Evolutionary conservation across 2,797 vertebrate genomes (phyloP).

Genomic region (Siniperca undulata): DNA sequence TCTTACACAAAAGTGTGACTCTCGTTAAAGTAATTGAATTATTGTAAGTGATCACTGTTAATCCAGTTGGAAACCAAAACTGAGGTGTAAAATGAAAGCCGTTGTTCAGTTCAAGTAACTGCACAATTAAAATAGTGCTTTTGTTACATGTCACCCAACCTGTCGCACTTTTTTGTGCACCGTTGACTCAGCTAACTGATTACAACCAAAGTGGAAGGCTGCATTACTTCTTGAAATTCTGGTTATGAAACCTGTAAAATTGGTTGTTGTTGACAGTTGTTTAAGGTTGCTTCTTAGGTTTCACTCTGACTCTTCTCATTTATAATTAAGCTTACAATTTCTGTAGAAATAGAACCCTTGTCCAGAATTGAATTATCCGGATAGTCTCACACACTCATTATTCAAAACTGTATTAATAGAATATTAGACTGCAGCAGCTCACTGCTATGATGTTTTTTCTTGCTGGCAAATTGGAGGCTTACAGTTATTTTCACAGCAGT

Average conservation of each 20-base stretch:
- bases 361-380: not conserved
- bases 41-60: not conserved
- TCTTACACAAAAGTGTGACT: slow-evolving; percentile 20
- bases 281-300: slow-evolving; percentile 5
- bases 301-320: not conserved
- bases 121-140: slow-evolving; percentile 20
- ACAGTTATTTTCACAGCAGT: not conserved
- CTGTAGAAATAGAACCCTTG: not conserved
- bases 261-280: slow-evolving; percentile 40
- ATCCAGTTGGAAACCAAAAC: slow-evolving; percentile 20
- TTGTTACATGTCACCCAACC: slow-evolving; percentile 56
- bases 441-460: not conserved
- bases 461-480: not conserved
- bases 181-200: slow-evolving; percentile 43
- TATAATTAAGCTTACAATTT: not conserved
- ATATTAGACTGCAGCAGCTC: not conserved
- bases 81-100: slow-evolving; percentile 5
- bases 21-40: slow-evolving; percentile 38
- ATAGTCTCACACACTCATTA: not conserved
- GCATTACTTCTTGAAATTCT: slow-evolving; percentile 63
- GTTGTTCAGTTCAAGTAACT: slow-evolving; percentile 3
- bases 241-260: slow-evolving; percentile 56
- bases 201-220: slow-evolving; percentile 24
- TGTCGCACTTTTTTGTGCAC: slow-evolving; percentile 37
- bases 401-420: not conserved